Evolutionary conservation across 2,797 vertebrate genomes (phyloP), one percentile per base, ranked within the genome.

Genomic region (Dallia pectoralis): DNA sequence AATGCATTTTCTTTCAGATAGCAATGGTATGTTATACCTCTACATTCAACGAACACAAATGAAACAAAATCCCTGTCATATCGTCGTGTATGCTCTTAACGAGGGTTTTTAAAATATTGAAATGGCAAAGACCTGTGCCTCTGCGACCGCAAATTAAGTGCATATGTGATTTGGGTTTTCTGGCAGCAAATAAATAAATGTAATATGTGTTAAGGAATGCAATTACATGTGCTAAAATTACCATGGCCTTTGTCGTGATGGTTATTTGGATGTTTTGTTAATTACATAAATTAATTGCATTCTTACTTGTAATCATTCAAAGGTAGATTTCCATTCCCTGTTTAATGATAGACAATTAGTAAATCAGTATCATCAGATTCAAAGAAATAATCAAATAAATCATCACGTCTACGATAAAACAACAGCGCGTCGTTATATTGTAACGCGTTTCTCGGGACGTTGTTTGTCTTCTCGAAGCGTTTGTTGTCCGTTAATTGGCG

Each of bases 211-310:
- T 1, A 48, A 68, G 15, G 0, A 30, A 19, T 69, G 56, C 40
- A 71, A 19, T 62, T 71, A n/a, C n/a, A n/a, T n/a, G n/a, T 70
- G 30, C 30, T 67, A 15, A 19, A 44, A 51, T 36, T 49, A 12
- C 59, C 25, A 4, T 67, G 53, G 49, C 77, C 65, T 67, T 70
- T 48, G 18, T 22, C 9, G 3, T 44, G 25, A 64, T 83, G 67
- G 82, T 84, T 75, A 74, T 62, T 15, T 49, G 36, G 27, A 29
- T 56, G 53, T 64, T 15, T 4, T 47, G 11, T 33, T 71, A 74
- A 86, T 87, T 77, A 83, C 48, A 74, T 71, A 69, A 72, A 81
- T 88, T 30, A 76, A 27, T 51, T 76, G 19, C 18, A 22, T 76
- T 75, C 25, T 63, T 71, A 18, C 71, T 51, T 48, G 56, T 67